Base-by-base conservation (phyloP, 2,797 vertebrate genomes). In the Tauraco hartlaubi region DNA sequence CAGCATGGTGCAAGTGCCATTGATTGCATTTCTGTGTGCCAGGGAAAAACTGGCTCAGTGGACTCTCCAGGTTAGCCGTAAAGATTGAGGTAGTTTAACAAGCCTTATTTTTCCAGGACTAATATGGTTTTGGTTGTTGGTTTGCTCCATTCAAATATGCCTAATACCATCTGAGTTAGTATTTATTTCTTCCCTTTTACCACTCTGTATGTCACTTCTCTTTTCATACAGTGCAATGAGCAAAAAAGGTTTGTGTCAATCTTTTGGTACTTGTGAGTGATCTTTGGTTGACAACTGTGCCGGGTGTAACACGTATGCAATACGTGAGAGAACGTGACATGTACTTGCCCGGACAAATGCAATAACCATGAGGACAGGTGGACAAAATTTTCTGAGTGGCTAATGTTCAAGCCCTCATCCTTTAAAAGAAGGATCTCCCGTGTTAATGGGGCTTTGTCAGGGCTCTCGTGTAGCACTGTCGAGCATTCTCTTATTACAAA, bases 321-420 rank as follows among this genome's bases (percentile, higher is more conserved):
- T 18, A n/a, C 2, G 0, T 23, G 3, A 73, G 43, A 49, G 29
- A 37, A 28, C 1, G 0, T 31, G 33, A 37, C 21, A 9, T 1
- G 6, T 23, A 16, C 37, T 83, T 37, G 29, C 12, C 83, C 37
- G 51, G 48, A 49, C 51, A 54, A 28, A 49, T 29, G 28, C n/a
- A 46, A 8, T 44, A 20, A 7, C 35, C 11, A 0, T 28, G 37
- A 37, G 54, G 39, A 15, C 9, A 52, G 25, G 6, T 35, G 28
- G 51, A 37, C 21, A 48, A 5, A 20, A 11, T 51, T 56, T 39
- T 44, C 37, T 55, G 54, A 28, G 29, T 64, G 33, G 8, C 14
- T 52, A 0, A 26, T 52, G 10, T 26, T 75, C 48, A 48, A 44
- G 28, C 25, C 15, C 16, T 82, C n/a, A 9, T 31, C 14, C 22